phyloP scores from a whole-genome alignment of 2,797 vertebrate species.

The Poeciliopsis turneri region DNA sequence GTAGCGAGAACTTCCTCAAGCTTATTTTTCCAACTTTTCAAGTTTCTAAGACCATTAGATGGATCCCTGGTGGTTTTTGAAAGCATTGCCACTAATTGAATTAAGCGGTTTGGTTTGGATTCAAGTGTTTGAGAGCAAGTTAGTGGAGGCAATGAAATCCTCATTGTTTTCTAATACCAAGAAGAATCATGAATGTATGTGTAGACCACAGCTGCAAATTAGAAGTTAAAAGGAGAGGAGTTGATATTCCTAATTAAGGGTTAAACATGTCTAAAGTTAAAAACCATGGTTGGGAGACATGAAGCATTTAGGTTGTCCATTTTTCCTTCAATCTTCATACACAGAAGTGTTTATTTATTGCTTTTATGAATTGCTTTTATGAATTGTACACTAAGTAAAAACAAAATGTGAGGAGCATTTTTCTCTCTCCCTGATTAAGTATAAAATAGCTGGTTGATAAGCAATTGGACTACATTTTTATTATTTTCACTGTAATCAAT shows the following conservation, averaged over 20 bases:
- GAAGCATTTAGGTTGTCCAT: neutral
- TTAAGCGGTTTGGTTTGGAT: constrained; percentile 70
- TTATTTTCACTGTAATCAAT: neutral
- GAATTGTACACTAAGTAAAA: neutral
- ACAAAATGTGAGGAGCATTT: neutral
- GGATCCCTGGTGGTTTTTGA: constrained; percentile 70
- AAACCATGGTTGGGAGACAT: neutral
- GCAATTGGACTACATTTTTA: neutral
- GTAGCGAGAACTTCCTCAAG: constrained; percentile 77
- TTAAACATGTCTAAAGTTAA: too few species aligned
- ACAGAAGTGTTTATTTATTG: neutral
- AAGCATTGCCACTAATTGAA: constrained; percentile 67
- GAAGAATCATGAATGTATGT: neutral
- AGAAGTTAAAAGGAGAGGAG: neutral
- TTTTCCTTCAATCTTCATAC: neutral
- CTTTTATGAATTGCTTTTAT: neutral
- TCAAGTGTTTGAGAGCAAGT: constrained; percentile 47
- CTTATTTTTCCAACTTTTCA: constrained; percentile 76
- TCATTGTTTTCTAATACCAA: constrained; percentile 3
- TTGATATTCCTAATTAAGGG: neutral
- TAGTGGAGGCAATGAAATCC: constrained; percentile 3
- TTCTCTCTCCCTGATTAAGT: neutral
- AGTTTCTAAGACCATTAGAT: constrained; percentile 71
- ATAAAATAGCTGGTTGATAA: neutral
- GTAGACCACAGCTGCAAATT: neutral